phyloP scores from a whole-genome alignment of 2,888 invertebrate genomes.

The Iphiclides podalirius region DNA sequence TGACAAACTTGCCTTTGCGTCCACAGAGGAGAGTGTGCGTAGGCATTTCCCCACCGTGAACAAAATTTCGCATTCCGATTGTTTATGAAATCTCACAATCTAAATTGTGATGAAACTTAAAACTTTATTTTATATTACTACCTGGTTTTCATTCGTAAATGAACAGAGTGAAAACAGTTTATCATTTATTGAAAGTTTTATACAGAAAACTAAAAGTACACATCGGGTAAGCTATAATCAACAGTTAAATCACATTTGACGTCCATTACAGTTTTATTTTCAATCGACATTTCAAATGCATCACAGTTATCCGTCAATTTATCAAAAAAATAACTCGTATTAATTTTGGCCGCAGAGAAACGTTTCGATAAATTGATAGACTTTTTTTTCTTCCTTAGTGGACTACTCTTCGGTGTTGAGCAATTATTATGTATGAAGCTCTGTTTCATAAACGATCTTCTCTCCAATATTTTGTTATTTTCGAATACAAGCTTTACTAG shows the following conservation, averaged over 20 bases:
- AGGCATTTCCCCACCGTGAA: too few relatives aligned
- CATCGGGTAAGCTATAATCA: slow-evolving; percentile 59
- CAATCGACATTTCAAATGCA: slow-evolving; percentile 81
- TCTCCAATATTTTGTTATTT: slow-evolving; percentile 26
- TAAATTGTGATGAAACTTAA: too few relatives aligned
- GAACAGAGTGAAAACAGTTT: too few relatives aligned
- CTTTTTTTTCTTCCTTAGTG: slow-evolving; percentile 36
- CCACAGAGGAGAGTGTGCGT: too few relatives aligned
- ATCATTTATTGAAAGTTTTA: background rate
- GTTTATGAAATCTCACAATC: too few relatives aligned
- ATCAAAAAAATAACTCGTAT: slow-evolving; percentile 79
- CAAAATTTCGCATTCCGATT: too few relatives aligned
- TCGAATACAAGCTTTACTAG: slow-evolving; percentile 57
- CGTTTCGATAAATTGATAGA: slow-evolving; percentile 38
- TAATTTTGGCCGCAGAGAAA: slow-evolving; percentile 43
- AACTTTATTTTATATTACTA: too few relatives aligned
- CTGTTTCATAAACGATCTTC: slow-evolving; percentile 41
- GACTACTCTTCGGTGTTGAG: slow-evolving; percentile 64
- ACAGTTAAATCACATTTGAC: slow-evolving; percentile 52
- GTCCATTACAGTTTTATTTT: slow-evolving; percentile 48
- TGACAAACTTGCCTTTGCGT: too few relatives aligned
- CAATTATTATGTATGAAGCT: slow-evolving; percentile 50
- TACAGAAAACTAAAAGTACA: slow-evolving; percentile 40
- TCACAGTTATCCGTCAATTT: slow-evolving; percentile 72
- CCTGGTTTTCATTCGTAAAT: too few relatives aligned